Percentiles rank a stretch among this genome's conserved stretches.
Evolutionary conservation across 2,888 invertebrate species (phyloP).

Genomic region (Notodonta ziczac): DNA sequence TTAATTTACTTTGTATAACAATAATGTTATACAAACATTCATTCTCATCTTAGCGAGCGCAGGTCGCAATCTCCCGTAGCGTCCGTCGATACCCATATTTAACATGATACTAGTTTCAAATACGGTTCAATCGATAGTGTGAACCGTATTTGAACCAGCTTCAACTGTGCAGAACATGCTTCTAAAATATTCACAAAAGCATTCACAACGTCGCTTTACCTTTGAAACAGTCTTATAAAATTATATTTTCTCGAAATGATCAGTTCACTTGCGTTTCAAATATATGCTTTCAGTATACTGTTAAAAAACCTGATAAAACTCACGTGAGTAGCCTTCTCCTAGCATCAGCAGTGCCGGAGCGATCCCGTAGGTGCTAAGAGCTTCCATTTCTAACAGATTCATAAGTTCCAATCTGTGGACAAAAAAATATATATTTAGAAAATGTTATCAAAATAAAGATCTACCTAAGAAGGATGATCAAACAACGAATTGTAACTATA

Average conservation of each 20-base stretch:
- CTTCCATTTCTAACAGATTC: conserved; percentile 49
- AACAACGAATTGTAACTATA: too few relatives aligned
- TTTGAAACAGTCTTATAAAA: background rate
- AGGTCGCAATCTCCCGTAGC: background rate
- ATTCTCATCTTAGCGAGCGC: background rate
- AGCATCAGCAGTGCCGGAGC: conserved; percentile 51
- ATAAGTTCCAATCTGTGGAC: conserved; percentile 24
- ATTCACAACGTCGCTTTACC: background rate
- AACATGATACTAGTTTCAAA: background rate
- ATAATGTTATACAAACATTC: background rate
- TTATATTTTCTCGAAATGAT: background rate
- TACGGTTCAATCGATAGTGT: background rate
- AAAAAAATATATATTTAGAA: conserved; percentile 2
- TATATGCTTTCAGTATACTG: background rate
- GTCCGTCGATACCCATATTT: background rate
- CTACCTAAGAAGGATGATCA: too few relatives aligned
- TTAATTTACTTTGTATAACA: background rate
- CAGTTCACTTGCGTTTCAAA: too few relatives aligned
- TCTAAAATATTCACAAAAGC: conserved; percentile 2
- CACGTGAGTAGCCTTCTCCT: conserved; percentile 54
- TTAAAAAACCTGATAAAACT: conserved; percentile 10
- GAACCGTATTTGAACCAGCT: too few relatives aligned
- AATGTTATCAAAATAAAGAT: too few relatives aligned
- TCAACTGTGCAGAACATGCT: background rate
- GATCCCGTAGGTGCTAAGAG: conserved; percentile 43